Evolutionary conservation across 2,113 vertebrate genomes (phyloP), one percentile per base, ranked within the genome.

Genomic region (Pardalotus punctatus): DNA sequence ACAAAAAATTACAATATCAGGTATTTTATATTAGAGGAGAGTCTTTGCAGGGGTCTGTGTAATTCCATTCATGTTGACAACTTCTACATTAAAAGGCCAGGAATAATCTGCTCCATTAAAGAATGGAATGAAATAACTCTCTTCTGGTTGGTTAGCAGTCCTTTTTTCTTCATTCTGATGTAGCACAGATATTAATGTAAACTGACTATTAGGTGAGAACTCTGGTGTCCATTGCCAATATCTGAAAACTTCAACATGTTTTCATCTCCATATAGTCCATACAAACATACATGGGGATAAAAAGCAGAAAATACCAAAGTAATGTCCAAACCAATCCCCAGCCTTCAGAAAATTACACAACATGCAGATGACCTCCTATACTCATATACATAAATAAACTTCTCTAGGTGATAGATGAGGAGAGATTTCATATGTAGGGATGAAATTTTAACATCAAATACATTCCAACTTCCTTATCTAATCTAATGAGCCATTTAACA

Each of bases 391-490:
- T n/a, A n/a, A n/a, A 70, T 72, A 23, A 45, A 73, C 96, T 90
- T 84, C 40, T 53, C 53, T 54, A 85, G 87, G 66, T n/a, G 83
- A 95, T 40, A 96, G 81, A 91, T 51, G 77, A 94, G 84, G 91
- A 97, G 89, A 97, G 85, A 89, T 93, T 94, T 96, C 79, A 88
- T 69, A 73, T 18, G 43, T 92, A 93, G 56, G 83, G 88, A 95
- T 95, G 86, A 85, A 91, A 91, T 84, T 87, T 90, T 93, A 95
- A 97, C 97, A 95, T 97, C 97, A 98, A 97, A 97, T 92, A 81
- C 97, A 98, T 98, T 98, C 97, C 97, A 96, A 60, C 57, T 76
- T 79, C 70, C 96, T 97, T 98, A 97, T 98, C 97, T 98, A 98
- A 97, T 97, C 96, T 93, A 95, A 93, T 33, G 85, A 94, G 38